Conservation (phyloP, 2,797 vertebrate species). For the Falco cherrug region DNA sequence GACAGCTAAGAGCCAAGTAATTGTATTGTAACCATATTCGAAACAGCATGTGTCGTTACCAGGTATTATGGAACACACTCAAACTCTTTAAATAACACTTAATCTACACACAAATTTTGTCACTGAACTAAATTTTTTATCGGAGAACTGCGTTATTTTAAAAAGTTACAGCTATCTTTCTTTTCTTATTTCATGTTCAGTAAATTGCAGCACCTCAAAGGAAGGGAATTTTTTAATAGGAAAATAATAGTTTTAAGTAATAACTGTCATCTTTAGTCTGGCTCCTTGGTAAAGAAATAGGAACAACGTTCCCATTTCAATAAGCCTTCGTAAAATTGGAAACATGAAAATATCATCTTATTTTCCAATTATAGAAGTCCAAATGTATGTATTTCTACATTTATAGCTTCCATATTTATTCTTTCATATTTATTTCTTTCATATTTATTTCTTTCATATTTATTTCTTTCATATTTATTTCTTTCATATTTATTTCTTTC, state of each 20-base stretch:
- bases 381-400: background rate
- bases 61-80: background rate
- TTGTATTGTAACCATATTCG: background rate
- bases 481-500: background rate
- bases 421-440: too few relatives aligned
- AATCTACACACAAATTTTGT: background rate
- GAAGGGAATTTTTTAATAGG: background rate
- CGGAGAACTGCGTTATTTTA: background rate
- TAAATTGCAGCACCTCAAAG: background rate
- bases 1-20: background rate
- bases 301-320: background rate
- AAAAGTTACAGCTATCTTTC: accelerated
- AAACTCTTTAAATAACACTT: background rate
- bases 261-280: background rate
- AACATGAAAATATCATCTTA: background rate
- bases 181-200: background rate
- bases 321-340: background rate
- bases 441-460: too few relatives aligned
- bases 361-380: background rate
- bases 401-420: background rate
- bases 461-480: background rate
- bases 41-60: background rate
- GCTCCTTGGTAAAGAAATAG: background rate
- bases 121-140: background rate
- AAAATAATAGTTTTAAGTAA: background rate